phyloP scores from a whole-genome alignment of 2,113 vertebrate species.

The human (Homo sapiens) region GRCh38 chr2:185802501-185803000 shows the following conservation, averaged over 20 bases:
- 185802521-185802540: constrained; percentile 46
- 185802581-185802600: constrained; percentile 27
- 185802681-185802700: constrained; percentile 70
- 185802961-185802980: constrained; percentile 20
- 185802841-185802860: constrained; percentile 76
- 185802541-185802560: constrained; percentile 69
- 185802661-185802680: not conserved
- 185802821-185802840: constrained; percentile 69
- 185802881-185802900: constrained; percentile 59
- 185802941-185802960: constrained; percentile 65
- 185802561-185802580: constrained; percentile 73
- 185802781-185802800: not conserved
- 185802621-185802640: constrained; percentile 44
- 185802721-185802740: constrained; percentile 64
- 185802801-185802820: constrained; percentile 68
- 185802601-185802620: constrained; percentile 34
- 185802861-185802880: constrained; percentile 75
- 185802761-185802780: not conserved
- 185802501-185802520: constrained; percentile 69
- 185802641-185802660: constrained; percentile 39
- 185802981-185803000: constrained; percentile 55
- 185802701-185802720: constrained; percentile 76
- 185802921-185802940: constrained; percentile 68
- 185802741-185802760: constrained; percentile 63
- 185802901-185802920: constrained; percentile 68